Conservation (phyloP, 2,797 vertebrate genomes). For the Mallotus villosus region DNA sequence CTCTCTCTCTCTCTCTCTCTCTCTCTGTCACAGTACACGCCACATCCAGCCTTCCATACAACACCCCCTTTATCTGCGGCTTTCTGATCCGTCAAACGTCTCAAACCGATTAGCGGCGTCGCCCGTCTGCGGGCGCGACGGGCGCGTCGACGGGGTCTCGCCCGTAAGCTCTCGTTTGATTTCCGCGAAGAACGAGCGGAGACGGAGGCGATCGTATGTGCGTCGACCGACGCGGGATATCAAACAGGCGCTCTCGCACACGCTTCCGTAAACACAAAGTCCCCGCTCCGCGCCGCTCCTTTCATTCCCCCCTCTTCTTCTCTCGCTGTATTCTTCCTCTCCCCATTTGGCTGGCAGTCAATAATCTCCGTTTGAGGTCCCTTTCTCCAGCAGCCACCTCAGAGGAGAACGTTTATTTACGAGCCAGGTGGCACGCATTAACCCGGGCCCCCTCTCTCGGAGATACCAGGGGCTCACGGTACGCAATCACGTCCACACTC, state of each 20-base stretch:
- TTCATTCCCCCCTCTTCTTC: background rate
- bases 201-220: background rate
- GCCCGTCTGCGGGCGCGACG: no score
- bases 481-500: conserved; percentile 11
- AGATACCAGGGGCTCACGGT: conserved; percentile 1
- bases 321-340: background rate
- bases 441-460: background rate
- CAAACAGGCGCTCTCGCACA: background rate
- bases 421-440: conserved; percentile 1
- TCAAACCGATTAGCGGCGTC: no score
- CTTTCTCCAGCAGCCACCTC: background rate
- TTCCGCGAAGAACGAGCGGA: background rate
- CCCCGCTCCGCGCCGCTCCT: background rate
- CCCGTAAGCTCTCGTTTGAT: background rate
- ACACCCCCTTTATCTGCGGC: no score
- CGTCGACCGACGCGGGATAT: background rate
- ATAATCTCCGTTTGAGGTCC: background rate
- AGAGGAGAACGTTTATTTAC: conserved; percentile 10
- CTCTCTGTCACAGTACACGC: no score
- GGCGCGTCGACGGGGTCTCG: no score
- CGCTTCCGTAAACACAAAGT: background rate
- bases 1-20: no score
- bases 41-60: no score
- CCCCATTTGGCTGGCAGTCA: conserved; percentile 1
- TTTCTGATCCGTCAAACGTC: no score